Percentiles rank a stretch among this genome's conserved stretches.
phyloP scores from a whole-genome alignment of 2,113 vertebrate species.

The Cyrtonyx montezumae region DNA sequence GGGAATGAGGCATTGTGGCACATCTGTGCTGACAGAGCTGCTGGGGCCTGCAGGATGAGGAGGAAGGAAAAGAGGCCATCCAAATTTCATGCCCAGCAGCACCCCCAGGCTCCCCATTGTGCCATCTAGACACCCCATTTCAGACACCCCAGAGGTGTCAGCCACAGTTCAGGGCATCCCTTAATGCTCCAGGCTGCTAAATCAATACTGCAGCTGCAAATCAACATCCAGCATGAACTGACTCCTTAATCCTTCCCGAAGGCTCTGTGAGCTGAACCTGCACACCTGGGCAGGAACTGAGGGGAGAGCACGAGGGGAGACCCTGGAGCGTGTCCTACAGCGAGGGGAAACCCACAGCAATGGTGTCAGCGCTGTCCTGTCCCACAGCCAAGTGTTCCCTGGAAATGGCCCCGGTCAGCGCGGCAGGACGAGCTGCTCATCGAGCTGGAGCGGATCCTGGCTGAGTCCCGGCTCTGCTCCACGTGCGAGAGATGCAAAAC shows the following conservation, averaged over 20 bases:
- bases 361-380: background rate
- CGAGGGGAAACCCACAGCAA: fast-evolving
- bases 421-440: background rate
- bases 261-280: fast-evolving
- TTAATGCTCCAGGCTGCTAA: background rate
- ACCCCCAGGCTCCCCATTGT: background rate
- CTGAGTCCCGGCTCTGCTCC: background rate
- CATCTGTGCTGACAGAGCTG: background rate
- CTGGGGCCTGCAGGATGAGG: background rate
- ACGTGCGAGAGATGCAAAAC: background rate
- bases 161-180: fast-evolving
- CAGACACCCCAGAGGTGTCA: background rate
- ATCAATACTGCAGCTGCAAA: background rate
- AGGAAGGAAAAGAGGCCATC: fast-evolving
- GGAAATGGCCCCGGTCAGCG: background rate
- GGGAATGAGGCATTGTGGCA: background rate
- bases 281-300: too few relatives aligned
- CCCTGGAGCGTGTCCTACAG: fast-evolving
- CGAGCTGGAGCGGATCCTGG: background rate
- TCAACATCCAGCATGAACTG: fast-evolving
- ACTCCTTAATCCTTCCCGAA: background rate
- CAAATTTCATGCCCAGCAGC: fast-evolving
- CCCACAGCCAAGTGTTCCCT: background rate
- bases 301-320: background rate
- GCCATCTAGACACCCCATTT: fast-evolving